Percentiles rank a stretch among this genome's conserved stretches.
These are phyloP conservation scores for Sciurus vulgaris DNA, from an alignment of 2,797 vertebrate genomes.

Conservation along the genomic window DNA sequence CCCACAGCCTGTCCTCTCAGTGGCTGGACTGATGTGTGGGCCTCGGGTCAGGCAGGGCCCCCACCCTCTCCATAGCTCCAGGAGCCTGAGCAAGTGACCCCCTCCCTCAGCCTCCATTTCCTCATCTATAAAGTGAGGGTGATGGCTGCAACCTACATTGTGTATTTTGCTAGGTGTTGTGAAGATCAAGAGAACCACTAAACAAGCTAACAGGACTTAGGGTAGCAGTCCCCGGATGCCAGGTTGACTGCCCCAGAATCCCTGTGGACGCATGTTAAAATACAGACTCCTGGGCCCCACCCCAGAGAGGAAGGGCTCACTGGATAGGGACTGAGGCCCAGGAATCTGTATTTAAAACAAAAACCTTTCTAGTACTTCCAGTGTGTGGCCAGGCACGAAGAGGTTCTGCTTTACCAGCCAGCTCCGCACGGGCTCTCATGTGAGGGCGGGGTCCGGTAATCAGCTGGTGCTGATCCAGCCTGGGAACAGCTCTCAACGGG, in stretches of 20 bases:
- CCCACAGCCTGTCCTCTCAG: background rate
- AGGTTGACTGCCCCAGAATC: background rate
- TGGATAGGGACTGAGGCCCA: background rate
- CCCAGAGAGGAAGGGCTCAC: background rate
- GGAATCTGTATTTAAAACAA: background rate
- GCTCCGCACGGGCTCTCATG: accelerated
- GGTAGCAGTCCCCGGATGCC: background rate
- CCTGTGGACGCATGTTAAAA: background rate
- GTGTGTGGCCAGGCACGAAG: background rate
- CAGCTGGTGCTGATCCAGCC: background rate
- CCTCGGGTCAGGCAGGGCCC: background rate
- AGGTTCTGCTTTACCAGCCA: no score
- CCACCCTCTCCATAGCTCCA: background rate
- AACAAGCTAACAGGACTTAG: background rate
- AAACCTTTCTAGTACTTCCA: background rate
- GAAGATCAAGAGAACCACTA: background rate
- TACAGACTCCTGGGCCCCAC: background rate
- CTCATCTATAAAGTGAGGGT: background rate
- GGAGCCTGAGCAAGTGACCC: background rate
- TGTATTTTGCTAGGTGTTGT: no score
- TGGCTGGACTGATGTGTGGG: background rate
- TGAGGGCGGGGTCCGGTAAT: accelerated
- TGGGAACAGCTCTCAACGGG: accelerated
- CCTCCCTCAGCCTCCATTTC: background rate
- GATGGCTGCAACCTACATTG: no score